Evolutionary conservation across 2,888 invertebrate species (phyloP), one percentile per base, ranked within the genome.

Genomic region (Lissocephala sabroskyi): DNA sequence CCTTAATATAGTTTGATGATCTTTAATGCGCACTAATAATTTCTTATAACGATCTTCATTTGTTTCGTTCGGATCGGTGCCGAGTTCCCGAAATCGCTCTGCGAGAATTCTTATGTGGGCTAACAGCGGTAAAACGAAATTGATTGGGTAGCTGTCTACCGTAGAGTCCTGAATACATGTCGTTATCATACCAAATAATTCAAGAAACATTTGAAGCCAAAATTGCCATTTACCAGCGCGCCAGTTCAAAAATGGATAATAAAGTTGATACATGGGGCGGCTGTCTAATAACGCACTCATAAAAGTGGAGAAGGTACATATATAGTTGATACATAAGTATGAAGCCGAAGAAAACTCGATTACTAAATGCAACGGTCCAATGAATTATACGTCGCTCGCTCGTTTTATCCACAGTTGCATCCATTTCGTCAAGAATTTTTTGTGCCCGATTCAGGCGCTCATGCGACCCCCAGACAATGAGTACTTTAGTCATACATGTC

Each of bases 231-330:
- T 11, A 6, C 61, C 55, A 5, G 59, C 59, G 0, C 49, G 60
- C 80, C 79, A 80, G 28, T 80, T 59, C 36, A 79, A 11, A 23
- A 55, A 44, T 1, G 79, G 79, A 48, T 74, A 74, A 36, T 64
- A 79, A 41, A 67, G 53, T 43, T 79, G 77, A 49, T 68, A 79
- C 0, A 66, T 68, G 0, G 80, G 79, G 3, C 52, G 49, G 0
- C 75, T 75, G 19, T 50, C 59, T 0, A 50, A 4, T 1, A 67
- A 50, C 0, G 76, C 55, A 2, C 52, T 54, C 0, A 75, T 9
- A 2, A 67, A 63, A 0, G 77, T 68, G 6, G n/a, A n/a, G n/a
- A n/a, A n/a, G n/a, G n/a, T n/a, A n/a, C n/a, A n/a, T n/a, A n/a
- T n/a, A n/a, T n/a, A n/a, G n/a, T n/a, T n/a, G n/a, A n/a, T n/a